phyloP scores from a whole-genome alignment of 1,140 invertebrate genomes.

The Polyergus mexicanus region DNA sequence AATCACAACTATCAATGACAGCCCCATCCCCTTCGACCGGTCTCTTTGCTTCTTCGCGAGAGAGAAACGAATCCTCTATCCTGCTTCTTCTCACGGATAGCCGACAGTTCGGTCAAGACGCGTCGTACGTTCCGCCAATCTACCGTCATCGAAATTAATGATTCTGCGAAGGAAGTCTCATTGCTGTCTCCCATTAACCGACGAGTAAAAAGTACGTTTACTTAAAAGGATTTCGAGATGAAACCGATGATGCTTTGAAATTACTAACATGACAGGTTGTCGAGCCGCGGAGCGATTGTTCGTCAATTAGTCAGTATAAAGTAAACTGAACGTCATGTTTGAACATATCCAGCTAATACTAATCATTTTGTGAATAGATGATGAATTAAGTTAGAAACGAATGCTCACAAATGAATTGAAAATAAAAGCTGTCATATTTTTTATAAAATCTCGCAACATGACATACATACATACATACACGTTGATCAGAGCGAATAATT shows the following conservation, averaged over 20 bases:
- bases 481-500: conserved; percentile 35
- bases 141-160: conserved; percentile 79
- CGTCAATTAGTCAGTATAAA: conserved; percentile 14
- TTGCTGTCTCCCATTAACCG: conserved; percentile 23
- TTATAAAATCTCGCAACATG: not conserved
- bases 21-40: conserved; percentile 40
- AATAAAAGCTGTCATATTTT: not conserved
- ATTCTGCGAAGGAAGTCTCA: conserved; percentile 63
- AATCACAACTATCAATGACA: conserved; percentile 85
- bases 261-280: conserved; percentile 1
- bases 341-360: not conserved
- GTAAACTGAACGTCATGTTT: not conserved
- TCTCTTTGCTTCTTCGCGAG: conserved; percentile 58
- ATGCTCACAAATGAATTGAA: not conserved
- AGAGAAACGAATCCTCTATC: conserved; percentile 40
- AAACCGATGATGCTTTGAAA: not conserved
- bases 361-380: not conserved
- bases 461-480: too few species aligned
- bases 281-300: conserved; percentile 12
- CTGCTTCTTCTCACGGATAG: conserved; percentile 33
- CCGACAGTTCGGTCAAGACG: conserved; percentile 59
- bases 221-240: conserved; percentile 20
- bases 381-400: not conserved
- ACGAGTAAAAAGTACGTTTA: conserved; percentile 34
- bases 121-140: conserved; percentile 59